Base-by-base conservation (phyloP, 1,140 invertebrate species). In the Drosophila carrolli region DNA sequence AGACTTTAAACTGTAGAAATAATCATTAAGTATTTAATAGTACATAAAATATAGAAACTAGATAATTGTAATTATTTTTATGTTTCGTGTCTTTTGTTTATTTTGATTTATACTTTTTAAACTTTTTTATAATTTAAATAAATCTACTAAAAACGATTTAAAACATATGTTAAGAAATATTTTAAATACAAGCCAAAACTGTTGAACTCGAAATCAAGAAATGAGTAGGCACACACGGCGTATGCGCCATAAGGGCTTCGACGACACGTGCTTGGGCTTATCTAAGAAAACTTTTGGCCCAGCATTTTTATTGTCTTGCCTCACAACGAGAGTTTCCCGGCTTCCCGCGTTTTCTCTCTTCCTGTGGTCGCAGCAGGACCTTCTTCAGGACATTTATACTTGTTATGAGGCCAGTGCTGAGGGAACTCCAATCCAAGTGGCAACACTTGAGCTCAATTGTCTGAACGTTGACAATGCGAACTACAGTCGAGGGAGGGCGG, bases 371-470 rank as follows among this genome's bases (percentile, higher is more conserved):
- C 72, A 73, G 50, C 57, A 81, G 61, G 50, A 59, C 48, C 78
- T 58, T 54, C 50, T 37, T 41, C 56, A 46, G 51, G 63, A 58
- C 78, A 84, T 81, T 84, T 85, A 81, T 81, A 77, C 77, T 81
- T 84, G 81, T 81, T 85, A 77, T 85, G 81, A 81, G 73, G 54
- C 44, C 37, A 57, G 53, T 44, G 29, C 40, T 23, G 46, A 48
- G 63, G 44, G 55, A 40, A 53, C 41, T 44, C 57, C 44, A 57
- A 56, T 65, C 48, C 50, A 71, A 75, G 81, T 68, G 66, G 65
- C 43, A 75, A 54, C 79, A 86, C 83, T 88, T 89, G 79, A 83
- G 84, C 84, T 80, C 83, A 88, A 88, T 88, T 88, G 84, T 88
- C 80, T 75, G 66, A 71, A 65, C 84, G 83, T 83, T 83, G 84